phyloP scores from a whole-genome alignment of 1,140 invertebrate species.

The Camponotus vicinus region DNA sequence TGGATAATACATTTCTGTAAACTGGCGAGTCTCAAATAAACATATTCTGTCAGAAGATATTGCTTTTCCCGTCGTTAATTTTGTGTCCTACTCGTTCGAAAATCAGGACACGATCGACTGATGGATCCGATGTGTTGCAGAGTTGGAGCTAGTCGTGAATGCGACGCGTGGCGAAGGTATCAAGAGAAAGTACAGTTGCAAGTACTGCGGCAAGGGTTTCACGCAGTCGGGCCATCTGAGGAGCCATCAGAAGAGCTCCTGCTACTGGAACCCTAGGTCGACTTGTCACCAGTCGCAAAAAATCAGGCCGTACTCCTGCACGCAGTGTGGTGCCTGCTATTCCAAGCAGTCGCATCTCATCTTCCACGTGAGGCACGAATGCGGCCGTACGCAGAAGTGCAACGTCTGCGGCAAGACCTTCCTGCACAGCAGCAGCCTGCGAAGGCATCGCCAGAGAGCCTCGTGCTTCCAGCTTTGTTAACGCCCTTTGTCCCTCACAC shows the following conservation, averaged over 20 bases:
- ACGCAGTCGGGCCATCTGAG: conserved; percentile 85
- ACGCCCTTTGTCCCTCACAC: not conserved
- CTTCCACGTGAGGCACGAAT: conserved; percentile 80
- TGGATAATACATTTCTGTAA: not conserved
- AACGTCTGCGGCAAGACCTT: conserved; percentile 84
- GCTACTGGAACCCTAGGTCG: conserved; percentile 79
- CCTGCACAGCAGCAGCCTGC: conserved; percentile 83
- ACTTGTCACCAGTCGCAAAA: conserved; percentile 72
- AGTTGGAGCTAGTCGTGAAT: conserved; percentile 60
- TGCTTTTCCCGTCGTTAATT: conserved; percentile 10
- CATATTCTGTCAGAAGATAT: not conserved
- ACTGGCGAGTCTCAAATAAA: conserved; percentile 24
- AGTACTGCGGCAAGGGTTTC: conserved; percentile 86
- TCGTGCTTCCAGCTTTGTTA: conserved; percentile 64
- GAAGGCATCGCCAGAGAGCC: conserved; percentile 79
- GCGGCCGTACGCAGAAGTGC: conserved; percentile 82
- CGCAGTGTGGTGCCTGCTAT: conserved; percentile 77
- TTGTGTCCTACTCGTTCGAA: not conserved
- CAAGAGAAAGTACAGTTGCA: conserved; percentile 79
- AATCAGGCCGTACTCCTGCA: conserved; percentile 76
- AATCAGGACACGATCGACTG: conserved; percentile 40
- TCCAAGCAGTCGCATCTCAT: conserved; percentile 78
- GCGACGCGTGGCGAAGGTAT: conserved; percentile 45
- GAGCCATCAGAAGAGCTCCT: conserved; percentile 82
- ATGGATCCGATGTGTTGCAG: conserved; percentile 70